Evolutionary conservation across 2,797 vertebrate genomes (phyloP), one percentile per base, ranked within the genome.

Genomic region (Atherinosoma microstoma): DNA sequence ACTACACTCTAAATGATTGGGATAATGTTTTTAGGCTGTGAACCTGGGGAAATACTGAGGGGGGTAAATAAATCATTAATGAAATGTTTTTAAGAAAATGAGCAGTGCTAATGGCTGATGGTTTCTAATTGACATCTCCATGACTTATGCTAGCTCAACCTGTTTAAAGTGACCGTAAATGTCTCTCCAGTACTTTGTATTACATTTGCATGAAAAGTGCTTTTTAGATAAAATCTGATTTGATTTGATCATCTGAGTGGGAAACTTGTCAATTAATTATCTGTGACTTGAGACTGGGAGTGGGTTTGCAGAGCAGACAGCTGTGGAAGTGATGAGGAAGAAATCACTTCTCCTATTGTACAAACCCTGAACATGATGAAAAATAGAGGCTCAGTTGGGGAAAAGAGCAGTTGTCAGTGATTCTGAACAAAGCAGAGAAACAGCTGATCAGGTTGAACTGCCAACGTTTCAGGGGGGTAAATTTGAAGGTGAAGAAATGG

Each of bases 231-330:
- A 32, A 32, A 32, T 32, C 30, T 32, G 30, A 32, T 32, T 32
- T 32, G 30, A 32, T 83, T 54, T 70, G 70, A 79, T 76, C 76
- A 70, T 70, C 73, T 16, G 53, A 42, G 34, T 68, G 72, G 77
- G 34, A 36, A 72, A 77, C 70, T 34, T 87, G 69, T 84, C 76
- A 87, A 75, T 84, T 87, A 79, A 88, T 85, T 85, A 81, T 64
- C 53, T 0, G n/a, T 64, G 74, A 78, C 66, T 69, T 58, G 61
- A 75, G 49, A 65, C 51, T 27, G 24, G 12, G 57, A 76, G 64
- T 64, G 38, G 54, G 59, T 70, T 54, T 58, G 57, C 56, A 83
- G 70, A 36, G 58, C 51, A 69, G 69, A 68, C 70, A 59, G 75
- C 75, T 84, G 82, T 58, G 45, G 73, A 72, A 65, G 54, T 56